Evolutionary conservation across 2,113 vertebrate genomes (phyloP), one percentile per base, ranked within the genome.

Genomic region (Thinocorus orbignyianus): DNA sequence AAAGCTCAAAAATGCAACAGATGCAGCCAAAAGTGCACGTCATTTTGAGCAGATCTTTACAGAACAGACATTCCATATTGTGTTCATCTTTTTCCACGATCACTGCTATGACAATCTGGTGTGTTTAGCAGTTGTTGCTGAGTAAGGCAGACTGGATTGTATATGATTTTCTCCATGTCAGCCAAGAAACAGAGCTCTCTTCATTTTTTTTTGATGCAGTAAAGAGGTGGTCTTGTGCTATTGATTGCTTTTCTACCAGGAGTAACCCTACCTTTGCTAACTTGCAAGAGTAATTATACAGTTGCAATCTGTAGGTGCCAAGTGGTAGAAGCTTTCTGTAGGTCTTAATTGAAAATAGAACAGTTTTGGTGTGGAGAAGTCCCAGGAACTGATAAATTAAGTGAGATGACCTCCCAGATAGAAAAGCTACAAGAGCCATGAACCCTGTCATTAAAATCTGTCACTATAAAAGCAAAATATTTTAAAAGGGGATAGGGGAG

Each of bases 11-110:
- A 97, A 96, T 86, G 68, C 94, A 97, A 97, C 97, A 97, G 97
- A 97, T 97, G 95, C 93, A 97, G 90, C 94, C 97, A 96, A 82
- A 97, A 96, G 95, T 96, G 94, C 95, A 97, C 70, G 81, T 97
- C 93, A 96, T 95, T 96, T 96, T 96, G 95, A 95, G 93, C 96
- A 97, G 96, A 97, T 97, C 97, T 97, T 98, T 96, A 81, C 81
- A 90, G 96, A 97, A 96, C 96, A 97, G 94, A 98, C 96, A 95
- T 97, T 92, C 97, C 97, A 97, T 97, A 97, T 98, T 97, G 96
- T 95, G 94, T 97, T 97, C 98, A 93, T 97, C 95, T 96, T 98
- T 97, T 97, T 88, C 94, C 91, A 89, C 88, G 84, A 90, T 96
- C 97, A 87, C 89, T 96, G 92, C 96, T 96, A 92, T 97, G 95